Percentiles rank a stretch among this genome's conserved stretches.
Conservation (phyloP, 2,113 vertebrate species). For the Gambusia holbrooki region DNA sequence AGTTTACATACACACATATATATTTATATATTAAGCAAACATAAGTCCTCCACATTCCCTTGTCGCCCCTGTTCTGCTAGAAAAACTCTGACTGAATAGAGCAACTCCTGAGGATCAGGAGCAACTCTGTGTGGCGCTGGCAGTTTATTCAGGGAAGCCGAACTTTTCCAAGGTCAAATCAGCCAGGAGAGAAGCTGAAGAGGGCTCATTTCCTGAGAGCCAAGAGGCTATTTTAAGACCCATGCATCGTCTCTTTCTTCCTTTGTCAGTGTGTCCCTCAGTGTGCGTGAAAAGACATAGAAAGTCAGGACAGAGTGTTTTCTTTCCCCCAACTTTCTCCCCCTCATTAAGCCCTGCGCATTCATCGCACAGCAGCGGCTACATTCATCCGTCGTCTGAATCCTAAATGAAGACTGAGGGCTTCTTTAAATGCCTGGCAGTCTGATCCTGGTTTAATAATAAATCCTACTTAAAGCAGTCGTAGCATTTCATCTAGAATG, state of each 20-base stretch:
- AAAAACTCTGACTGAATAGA: not conserved
- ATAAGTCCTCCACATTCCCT: not conserved
- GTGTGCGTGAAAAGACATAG: not conserved
- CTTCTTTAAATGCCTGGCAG: not conserved
- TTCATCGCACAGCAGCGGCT: not conserved
- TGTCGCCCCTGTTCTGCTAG: not conserved
- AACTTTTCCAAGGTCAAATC: slow-evolving; percentile 49
- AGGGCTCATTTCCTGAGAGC: slow-evolving; percentile 25
- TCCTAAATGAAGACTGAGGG: slow-evolving; percentile 1
- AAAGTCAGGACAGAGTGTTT: not conserved
- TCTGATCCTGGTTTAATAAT: not conserved
- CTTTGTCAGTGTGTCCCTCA: slow-evolving; percentile 18
- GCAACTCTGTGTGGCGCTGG: slow-evolving; percentile 30
- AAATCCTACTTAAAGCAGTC: not conserved
- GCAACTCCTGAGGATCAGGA: not conserved
- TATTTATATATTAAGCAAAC: not conserved
- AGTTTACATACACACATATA: not conserved
- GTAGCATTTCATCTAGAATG: not conserved
- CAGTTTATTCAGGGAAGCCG: slow-evolving; percentile 23
- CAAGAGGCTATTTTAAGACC: slow-evolving; percentile 11
- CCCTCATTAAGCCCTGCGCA: not conserved
- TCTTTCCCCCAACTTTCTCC: not conserved
- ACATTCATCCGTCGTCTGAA: slow-evolving; percentile 7
- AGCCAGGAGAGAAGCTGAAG: slow-evolving; percentile 30
- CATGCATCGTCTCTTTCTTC: not conserved